Conservation (phyloP, 2,113 vertebrate genomes). For the Pao palembangensis region DNA sequence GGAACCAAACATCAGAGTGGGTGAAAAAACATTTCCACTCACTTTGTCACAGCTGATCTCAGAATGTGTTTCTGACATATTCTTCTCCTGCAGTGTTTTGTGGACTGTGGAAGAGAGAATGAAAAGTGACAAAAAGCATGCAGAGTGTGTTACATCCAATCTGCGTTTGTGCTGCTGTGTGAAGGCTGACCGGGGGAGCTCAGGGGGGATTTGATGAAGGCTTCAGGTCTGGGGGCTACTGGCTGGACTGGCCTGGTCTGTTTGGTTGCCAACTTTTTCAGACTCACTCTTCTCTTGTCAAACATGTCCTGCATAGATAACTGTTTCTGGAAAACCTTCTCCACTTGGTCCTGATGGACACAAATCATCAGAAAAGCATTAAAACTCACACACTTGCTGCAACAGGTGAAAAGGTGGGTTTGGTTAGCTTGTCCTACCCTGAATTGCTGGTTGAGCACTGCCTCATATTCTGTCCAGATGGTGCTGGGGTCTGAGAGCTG, state of each 20-base stretch:
- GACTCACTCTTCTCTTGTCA: conserved; percentile 88
- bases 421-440: conserved; percentile 70
- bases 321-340: conserved; percentile 91
- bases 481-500: conserved; percentile 79
- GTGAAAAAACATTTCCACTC: conserved; percentile 30
- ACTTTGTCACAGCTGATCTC: conserved; percentile 78
- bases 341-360: conserved; percentile 82
- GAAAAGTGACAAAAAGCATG: background rate
- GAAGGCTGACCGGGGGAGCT: conserved; percentile 77
- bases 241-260: conserved; percentile 94
- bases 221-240: conserved; percentile 94
- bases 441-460: conserved; percentile 84
- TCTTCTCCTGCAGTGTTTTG: conserved; percentile 68
- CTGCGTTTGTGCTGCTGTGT: background rate
- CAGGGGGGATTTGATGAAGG: conserved; percentile 84
- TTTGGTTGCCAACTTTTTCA: conserved; percentile 95
- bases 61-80: conserved; percentile 56
- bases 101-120: conserved; percentile 59
- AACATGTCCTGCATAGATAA: conserved; percentile 93
- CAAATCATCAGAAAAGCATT: background rate
- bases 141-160: background rate
- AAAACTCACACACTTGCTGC: no score
- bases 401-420: background rate
- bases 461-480: conserved; percentile 82
- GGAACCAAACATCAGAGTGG: background rate